Base-by-base conservation (phyloP, 1,140 invertebrate species). In the Hylaeus anthracinus region DNA sequence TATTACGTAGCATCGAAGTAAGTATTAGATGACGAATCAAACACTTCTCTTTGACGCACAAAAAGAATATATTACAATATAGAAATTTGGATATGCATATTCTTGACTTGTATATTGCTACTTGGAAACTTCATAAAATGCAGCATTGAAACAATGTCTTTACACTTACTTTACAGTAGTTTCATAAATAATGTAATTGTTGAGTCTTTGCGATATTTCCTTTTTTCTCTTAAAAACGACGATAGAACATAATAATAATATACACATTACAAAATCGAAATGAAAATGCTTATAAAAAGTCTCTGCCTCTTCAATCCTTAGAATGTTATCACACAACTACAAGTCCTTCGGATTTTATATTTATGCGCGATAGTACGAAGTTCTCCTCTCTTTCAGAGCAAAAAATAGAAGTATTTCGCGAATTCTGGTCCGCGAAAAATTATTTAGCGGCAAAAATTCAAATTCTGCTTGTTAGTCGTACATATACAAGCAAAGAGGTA, bases 231-330 rank as follows among this genome's bases (percentile, higher is more conserved):
- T 15, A 72, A 61, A 64, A 82, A 79, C 67, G 71, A 60, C 61
- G 48, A 79, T 48, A 86, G 43, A 85, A 61, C 76, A 60, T 26
- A 71, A 76, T 85, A 84, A 65, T 86, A 67, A 76, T 81, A 78
- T 73, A 79, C 83, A 79, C 53, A 10, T 82, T 79, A 85, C 39
- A 70, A 61, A 86, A 85, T 78, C 67, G 53, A 86, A 86, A 79
- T 53, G 55, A 86, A 86, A 79, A 86, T 83, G 72, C 15, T 86
- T 86, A 79, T 82, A 86, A 85, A 84, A 85, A 81, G 58, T 82
- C n/a, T 79, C 71, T 65, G 55, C 43, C 15, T 74, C 66, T 78
- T 82, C 70, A 41, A 71, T 81, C 56, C 60, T 79, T 71, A 71
- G 43, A 82, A 75, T 71, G 55, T 63, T 82, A 82, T 82, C 76